A percentile compares a stretch with the other conserved stretches of the same genome.
phyloP scores from a whole-genome alignment of 2,797 vertebrate genomes.

The Euphonia xanthogaster region DNA sequence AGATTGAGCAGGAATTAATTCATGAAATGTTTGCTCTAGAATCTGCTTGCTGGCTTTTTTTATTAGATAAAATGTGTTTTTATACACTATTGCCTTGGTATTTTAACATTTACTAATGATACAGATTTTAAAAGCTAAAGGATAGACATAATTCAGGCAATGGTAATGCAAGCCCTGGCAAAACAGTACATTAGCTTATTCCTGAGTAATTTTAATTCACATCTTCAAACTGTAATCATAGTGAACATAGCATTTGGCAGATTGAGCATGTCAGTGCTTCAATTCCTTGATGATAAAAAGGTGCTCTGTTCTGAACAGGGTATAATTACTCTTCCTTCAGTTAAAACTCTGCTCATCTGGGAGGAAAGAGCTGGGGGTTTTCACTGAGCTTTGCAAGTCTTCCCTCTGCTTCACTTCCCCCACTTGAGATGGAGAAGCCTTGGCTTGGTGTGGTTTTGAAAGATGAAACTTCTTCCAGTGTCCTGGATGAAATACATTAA shows the following conservation, averaged over 20 bases:
- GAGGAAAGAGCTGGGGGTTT: not conserved
- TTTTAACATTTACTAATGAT: not conserved
- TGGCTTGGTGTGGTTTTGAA: not conserved
- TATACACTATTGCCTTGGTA: not conserved
- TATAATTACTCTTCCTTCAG: not conserved
- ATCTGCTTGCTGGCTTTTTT: not conserved
- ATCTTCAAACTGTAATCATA: not conserved
- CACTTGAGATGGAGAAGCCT: not conserved
- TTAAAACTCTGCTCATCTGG: not conserved
- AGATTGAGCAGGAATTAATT: not conserved
- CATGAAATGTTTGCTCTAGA: not conserved
- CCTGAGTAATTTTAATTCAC: constrained; percentile 1
- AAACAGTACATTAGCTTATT: not conserved
- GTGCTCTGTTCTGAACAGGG: not conserved
- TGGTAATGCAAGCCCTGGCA: not conserved
- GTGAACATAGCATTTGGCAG: not conserved
- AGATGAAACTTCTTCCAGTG: not conserved
- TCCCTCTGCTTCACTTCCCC: not conserved
- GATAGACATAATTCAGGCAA: not conserved
- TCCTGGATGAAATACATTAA: not conserved
- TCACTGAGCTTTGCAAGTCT: not conserved
- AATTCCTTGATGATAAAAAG: not conserved
- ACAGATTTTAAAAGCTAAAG: not conserved
- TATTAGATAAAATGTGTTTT: not conserved
- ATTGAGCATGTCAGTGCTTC: not conserved